Evolutionary conservation across 2,888 invertebrate species (phyloP), one percentile per base, ranked within the genome.

Genomic region (Spodoptera picta): DNA sequence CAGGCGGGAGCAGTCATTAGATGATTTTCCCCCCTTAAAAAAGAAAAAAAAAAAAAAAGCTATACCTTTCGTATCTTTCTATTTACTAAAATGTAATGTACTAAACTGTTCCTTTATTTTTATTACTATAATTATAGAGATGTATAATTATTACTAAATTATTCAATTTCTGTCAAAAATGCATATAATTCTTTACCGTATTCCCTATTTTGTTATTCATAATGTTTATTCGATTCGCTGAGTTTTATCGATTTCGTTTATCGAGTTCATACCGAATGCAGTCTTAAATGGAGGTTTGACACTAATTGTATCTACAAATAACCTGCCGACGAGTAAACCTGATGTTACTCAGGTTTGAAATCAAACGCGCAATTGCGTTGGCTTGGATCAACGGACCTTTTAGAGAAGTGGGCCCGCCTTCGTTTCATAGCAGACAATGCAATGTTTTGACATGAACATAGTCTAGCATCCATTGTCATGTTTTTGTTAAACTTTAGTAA

Each of bases 401-500:
- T 77, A 74, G n/a, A 76, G 81, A 54, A 64, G 69, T 77, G 47
- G 68, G 54, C 56, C 68, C 74, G 73, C 80, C 81, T 75, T 73
- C 73, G 55, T 53, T 66, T 61, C 52, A 63, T 61, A 54, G 60
- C 75, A 74, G 57, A 82, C 82, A 82, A 82, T 79, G 72, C 76
- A 79, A 79, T 55, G 79, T 81, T 75, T 74, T 75, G 67, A 56
- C 58, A 57, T 54, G 57, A 62, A 58, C 41, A 14, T 69, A 50
- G 50, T 44, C 54, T 46, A 53, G 48, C 58, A 65, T 36, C 64
- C 50, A 66, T 45, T 60, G 44, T 47, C 52, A 53, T 69, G 24
- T 47, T 55, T 23, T 56, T 44, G 49, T 59, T 56, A 31, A 24
- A 4, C 27, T 27, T 27, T 27, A 27, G 27, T 5, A 5, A 27